These are phyloP conservation scores for Ramphastos sulfuratus DNA, from an alignment of 2,113 vertebrate species.

Conservation along the genomic window DNA sequence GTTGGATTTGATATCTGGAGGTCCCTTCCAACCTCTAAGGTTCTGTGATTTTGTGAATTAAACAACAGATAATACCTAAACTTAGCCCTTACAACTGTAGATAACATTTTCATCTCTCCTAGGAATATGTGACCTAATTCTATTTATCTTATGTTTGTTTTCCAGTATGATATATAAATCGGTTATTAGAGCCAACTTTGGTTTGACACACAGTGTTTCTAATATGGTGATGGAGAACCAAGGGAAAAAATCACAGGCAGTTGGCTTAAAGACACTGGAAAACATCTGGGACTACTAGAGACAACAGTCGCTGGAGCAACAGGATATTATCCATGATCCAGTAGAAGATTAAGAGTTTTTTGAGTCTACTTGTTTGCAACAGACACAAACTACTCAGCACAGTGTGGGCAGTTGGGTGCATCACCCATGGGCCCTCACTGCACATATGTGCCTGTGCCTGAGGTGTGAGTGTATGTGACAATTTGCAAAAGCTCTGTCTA, in stretches of 20 bases:
- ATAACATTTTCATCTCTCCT: not conserved
- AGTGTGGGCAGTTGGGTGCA: not conserved
- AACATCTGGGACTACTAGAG: conserved; percentile 3
- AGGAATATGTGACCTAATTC: not conserved
- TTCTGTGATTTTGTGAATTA: no score
- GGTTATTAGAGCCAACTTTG: not conserved
- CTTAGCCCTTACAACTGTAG: not conserved
- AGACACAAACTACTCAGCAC: not conserved
- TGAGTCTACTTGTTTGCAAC: not conserved
- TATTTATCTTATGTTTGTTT: not conserved
- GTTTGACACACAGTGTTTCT: conserved; percentile 14
- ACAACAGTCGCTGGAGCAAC: conserved; percentile 3
- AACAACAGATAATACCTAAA: no score
- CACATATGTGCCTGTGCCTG: not conserved
- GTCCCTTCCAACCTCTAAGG: no score
- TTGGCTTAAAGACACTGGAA: not conserved
- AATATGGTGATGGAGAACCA: not conserved
- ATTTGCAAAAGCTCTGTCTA: conserved; percentile 25
- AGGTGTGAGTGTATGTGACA: conserved; percentile 13
- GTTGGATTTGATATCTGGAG: no score
- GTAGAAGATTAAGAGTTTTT: not conserved
- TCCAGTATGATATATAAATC: conserved; percentile 10
- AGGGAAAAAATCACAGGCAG: not conserved
- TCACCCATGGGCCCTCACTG: not conserved
- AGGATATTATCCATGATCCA: not conserved